These are phyloP conservation scores for Nyctibius grandis DNA, from an alignment of 2,797 vertebrate genomes.

Conservation along the genomic window DNA sequence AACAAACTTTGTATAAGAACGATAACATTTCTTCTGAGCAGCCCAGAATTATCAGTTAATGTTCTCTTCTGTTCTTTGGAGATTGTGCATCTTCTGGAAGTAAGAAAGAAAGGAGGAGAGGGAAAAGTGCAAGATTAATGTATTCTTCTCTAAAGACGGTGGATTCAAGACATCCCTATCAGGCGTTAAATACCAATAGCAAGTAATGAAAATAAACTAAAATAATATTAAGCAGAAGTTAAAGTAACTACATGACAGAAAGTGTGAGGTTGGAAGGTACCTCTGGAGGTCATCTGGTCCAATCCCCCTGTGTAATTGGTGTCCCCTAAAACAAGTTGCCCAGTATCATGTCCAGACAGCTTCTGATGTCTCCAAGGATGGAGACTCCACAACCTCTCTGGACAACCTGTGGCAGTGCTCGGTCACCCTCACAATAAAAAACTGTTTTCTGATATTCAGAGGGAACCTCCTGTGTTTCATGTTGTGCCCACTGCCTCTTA, in stretches of 20 bases:
- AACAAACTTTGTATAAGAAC: neutral
- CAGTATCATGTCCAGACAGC: neutral
- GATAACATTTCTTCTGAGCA: neutral
- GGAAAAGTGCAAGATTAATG: neutral
- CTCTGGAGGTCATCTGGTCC: neutral
- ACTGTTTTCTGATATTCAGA: neutral
- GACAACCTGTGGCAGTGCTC: neutral
- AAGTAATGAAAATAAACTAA: neutral
- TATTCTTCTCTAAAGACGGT: neutral
- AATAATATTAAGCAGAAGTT: neutral
- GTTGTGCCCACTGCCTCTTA: no score
- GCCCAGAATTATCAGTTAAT: neutral
- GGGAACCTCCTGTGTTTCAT: neutral
- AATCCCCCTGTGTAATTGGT: neutral
- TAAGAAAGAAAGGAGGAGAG: neutral
- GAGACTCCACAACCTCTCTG: neutral
- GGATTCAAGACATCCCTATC: neutral
- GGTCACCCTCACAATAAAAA: neutral
- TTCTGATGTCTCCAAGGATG: neutral
- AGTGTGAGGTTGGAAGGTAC: neutral
- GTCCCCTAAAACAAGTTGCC: neutral
- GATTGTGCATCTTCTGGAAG: neutral
- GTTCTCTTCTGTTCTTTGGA: neutral
- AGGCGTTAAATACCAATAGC: neutral
- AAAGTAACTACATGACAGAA: neutral